Evolutionary conservation across 2,888 invertebrate species (phyloP).

Genomic region (Melolontha melolontha): DNA sequence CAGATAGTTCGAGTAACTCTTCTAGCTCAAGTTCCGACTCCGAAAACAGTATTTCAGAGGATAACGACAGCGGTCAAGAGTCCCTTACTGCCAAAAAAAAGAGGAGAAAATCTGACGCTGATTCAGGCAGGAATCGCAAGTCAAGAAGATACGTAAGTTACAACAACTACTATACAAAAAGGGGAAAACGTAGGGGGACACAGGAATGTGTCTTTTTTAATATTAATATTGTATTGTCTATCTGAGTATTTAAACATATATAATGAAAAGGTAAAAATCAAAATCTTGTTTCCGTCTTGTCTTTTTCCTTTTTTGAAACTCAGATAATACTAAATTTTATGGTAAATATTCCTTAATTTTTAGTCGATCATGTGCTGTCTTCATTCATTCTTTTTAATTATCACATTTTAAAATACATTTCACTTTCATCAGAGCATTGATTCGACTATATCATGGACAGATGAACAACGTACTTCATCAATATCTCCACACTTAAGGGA

Average conservation of each 20-base stretch:
- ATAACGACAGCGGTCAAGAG: constrained; percentile 87
- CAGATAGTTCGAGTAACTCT: constrained; percentile 94
- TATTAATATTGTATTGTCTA: too few species aligned
- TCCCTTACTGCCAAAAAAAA: constrained; percentile 89
- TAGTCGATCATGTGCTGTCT: background rate
- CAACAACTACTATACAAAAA: too few species aligned
- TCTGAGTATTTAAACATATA: too few species aligned
- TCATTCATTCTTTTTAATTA: background rate
- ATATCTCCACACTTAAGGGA: constrained; percentile 43
- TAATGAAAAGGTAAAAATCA: too few species aligned
- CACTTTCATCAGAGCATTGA: constrained; percentile 48
- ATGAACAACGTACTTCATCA: constrained; percentile 44
- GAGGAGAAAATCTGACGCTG: constrained; percentile 70
- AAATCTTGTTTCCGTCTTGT: too few species aligned
- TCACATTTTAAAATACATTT: constrained; percentile 1
- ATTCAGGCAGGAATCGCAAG: constrained; percentile 60
- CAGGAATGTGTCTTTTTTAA: too few species aligned
- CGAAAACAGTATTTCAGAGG: constrained; percentile 66
- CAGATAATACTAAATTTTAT: too few species aligned
- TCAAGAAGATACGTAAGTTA: constrained; percentile 56
- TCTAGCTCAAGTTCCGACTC: constrained; percentile 74
- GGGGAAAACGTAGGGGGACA: too few species aligned
- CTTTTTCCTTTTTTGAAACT: too few species aligned
- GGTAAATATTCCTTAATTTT: background rate
- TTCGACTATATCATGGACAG: constrained; percentile 46